Conservation (phyloP, 2,113 vertebrate genomes). For the Calonectris borealis region DNA sequence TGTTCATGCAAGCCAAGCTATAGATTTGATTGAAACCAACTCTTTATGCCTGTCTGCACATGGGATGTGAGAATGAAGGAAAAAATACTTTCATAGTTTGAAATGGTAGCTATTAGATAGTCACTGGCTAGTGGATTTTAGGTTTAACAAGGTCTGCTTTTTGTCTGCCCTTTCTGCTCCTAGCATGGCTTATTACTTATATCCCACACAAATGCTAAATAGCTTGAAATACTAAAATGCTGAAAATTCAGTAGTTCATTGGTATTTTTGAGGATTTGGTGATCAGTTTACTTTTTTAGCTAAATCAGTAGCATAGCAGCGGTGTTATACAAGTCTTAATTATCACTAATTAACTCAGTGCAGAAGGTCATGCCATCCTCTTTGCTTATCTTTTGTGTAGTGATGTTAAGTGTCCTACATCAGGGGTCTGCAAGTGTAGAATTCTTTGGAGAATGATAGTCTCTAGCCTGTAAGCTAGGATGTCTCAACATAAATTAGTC, state of each 20-base stretch:
- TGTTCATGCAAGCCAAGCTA: not conserved
- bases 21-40: not conserved
- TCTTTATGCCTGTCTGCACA: not conserved
- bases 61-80: not conserved
- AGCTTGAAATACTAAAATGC: not conserved
- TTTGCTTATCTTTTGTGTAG: not conserved
- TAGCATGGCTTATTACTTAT: not conserved
- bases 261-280: not conserved
- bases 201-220: not conserved
- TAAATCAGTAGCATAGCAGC: not conserved
- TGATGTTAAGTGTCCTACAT: not conserved
- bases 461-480: not conserved
- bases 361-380: not conserved
- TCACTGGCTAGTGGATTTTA: not conserved
- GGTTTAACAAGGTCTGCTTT: not conserved
- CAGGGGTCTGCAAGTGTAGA: not conserved
- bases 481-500: not conserved
- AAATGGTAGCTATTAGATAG: not conserved
- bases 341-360: not conserved
- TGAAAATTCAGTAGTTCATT: not conserved
- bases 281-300: not conserved
- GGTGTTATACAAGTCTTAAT: not conserved
- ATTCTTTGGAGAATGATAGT: not conserved
- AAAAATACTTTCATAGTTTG: not conserved
- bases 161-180: not conserved